Percentiles rank a stretch among this genome's conserved stretches.
These are phyloP conservation scores for Choloepus didactylus DNA, from an alignment of 2,797 vertebrate genomes.

Conservation along the genomic window DNA sequence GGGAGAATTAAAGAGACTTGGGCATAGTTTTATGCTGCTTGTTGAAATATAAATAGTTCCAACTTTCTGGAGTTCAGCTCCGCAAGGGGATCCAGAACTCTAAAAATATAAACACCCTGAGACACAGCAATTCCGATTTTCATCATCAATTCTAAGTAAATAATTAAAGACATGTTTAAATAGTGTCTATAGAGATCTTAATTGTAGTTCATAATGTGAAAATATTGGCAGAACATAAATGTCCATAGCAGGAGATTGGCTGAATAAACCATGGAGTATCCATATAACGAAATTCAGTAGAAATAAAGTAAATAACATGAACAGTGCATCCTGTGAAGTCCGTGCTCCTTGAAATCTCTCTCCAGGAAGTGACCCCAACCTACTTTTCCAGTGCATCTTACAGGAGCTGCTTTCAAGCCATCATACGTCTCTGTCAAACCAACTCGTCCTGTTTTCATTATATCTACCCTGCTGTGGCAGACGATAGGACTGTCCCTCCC, in stretches of 20 bases:
- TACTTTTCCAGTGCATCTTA: neutral
- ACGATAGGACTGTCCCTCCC: neutral
- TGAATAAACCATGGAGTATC: neutral
- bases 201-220: neutral
- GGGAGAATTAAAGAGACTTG: neutral
- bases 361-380: too few relatives aligned
- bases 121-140: neutral
- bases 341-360: neutral
- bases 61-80: neutral
- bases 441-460: neutral
- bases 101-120: neutral
- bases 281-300: neutral
- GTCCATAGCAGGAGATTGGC: neutral
- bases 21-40: too few relatives aligned
- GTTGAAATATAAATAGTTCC: neutral
- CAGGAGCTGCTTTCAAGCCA: neutral
- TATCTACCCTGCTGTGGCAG: neutral
- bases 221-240: neutral
- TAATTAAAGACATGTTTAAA: neutral
- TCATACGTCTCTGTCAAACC: neutral
- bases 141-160: neutral
- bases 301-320: neutral
- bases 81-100: neutral
- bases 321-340: neutral
- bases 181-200: neutral